Conservation (phyloP, 2,888 invertebrate genomes). For the Patella caerulea region DNA sequence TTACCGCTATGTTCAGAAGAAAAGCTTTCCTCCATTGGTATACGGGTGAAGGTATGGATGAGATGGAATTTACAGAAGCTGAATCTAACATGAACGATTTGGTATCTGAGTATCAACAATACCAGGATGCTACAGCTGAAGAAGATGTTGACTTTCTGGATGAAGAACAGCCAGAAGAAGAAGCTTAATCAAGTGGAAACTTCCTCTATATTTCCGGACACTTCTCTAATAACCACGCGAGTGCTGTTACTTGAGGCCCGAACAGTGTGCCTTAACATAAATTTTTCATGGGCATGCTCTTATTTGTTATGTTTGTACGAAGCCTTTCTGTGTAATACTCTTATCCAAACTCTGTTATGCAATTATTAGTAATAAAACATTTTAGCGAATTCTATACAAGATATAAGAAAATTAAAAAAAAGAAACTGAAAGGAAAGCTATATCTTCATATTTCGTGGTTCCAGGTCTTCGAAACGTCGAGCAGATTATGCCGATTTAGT, state of each 20-base stretch:
- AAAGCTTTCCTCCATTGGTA: constrained; percentile 12
- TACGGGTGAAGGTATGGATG: constrained; percentile 9
- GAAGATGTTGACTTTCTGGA: constrained; percentile 7
- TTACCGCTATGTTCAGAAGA: not conserved
- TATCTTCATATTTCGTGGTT: too few species aligned
- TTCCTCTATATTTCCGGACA: too few species aligned
- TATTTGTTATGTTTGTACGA: not conserved
- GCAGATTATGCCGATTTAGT: too few species aligned
- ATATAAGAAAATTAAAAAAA: too few species aligned
- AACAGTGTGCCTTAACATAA: too few species aligned
- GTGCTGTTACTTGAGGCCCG: too few species aligned
- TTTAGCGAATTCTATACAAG: too few species aligned
- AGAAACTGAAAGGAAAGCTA: too few species aligned
- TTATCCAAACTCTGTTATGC: not conserved
- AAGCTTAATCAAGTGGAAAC: not conserved
- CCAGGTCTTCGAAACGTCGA: too few species aligned
- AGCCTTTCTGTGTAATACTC: not conserved
- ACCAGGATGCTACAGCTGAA: constrained; percentile 7
- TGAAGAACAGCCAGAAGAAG: not conserved
- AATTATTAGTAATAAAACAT: too few species aligned
- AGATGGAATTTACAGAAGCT: constrained; percentile 10
- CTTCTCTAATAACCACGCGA: too few species aligned
- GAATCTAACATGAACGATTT: constrained; percentile 8
- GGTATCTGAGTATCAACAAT: constrained; percentile 7
- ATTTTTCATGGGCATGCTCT: not conserved